Percentiles rank a stretch among this genome's conserved stretches.
phyloP scores from a whole-genome alignment of 92 coral and sea anemone genomes.

The Actinostola sp. region DNA sequence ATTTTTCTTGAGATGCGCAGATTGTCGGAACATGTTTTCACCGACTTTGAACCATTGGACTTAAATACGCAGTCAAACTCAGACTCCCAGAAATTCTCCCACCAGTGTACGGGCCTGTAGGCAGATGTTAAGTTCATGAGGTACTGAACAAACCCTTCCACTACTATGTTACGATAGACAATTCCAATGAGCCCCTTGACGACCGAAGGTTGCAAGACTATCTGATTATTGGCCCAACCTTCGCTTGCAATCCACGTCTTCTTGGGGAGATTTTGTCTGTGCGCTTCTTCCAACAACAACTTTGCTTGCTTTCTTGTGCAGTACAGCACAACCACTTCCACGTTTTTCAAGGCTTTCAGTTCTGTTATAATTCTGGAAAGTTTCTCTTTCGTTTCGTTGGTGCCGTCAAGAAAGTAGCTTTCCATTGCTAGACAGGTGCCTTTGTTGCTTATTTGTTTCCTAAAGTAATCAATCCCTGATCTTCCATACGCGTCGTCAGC shows the following conservation, averaged over 20 bases:
- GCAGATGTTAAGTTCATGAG: slow-evolving; percentile 51
- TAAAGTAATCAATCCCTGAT: slow-evolving; percentile 71
- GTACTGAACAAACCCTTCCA: slow-evolving; percentile 52
- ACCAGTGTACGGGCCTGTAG: slow-evolving; percentile 68
- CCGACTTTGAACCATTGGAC: neutral
- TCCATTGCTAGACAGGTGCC: slow-evolving; percentile 76
- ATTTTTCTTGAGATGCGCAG: slow-evolving; percentile 46
- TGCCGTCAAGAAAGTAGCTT: slow-evolving; percentile 47
- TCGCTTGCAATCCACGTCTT: slow-evolving; percentile 84
- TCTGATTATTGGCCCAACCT: slow-evolving; percentile 60
- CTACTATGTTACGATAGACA: slow-evolving; percentile 53
- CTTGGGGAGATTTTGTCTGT: slow-evolving; percentile 39
- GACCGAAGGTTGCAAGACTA: slow-evolving; percentile 19
- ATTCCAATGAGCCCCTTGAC: slow-evolving; percentile 77
- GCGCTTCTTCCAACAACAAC: slow-evolving; percentile 55
- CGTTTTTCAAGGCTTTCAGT: slow-evolving; percentile 40
- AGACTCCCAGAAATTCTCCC: slow-evolving; percentile 71
- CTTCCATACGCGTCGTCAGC: slow-evolving; percentile 81
- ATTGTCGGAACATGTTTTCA: slow-evolving; percentile 29
- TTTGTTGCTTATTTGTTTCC: slow-evolving; percentile 49
- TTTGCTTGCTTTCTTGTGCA: slow-evolving; percentile 36
- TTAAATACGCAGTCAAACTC: slow-evolving; percentile 61
- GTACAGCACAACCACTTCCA: slow-evolving; percentile 63
- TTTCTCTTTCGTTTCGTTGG: slow-evolving; percentile 21
- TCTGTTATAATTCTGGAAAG: slow-evolving; percentile 49